Conservation (phyloP, 2,888 invertebrate species). For the Tetramorium bicarinatum region DNA sequence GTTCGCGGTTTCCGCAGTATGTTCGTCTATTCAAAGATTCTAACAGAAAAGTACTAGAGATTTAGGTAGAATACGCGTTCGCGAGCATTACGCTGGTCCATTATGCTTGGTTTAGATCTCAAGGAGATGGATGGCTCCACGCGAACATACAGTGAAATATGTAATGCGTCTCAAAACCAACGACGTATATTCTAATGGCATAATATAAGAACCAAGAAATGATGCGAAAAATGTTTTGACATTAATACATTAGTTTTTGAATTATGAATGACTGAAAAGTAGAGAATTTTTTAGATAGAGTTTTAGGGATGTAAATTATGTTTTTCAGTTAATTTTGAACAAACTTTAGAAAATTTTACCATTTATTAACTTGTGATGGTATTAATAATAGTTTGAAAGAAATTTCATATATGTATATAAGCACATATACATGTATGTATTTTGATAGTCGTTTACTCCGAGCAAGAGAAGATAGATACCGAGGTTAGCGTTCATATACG, state of each 20-base stretch:
- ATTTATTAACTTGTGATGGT: not conserved
- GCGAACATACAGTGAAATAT: conserved; percentile 34
- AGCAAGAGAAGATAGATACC: conserved; percentile 51
- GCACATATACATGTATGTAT: conserved; percentile 6
- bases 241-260: not conserved
- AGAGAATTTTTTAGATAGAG: not conserved
- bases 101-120: conserved; percentile 60
- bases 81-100: conserved; percentile 32
- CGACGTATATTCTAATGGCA: not conserved
- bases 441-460: conserved; percentile 47
- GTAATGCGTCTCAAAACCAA: conserved; percentile 8
- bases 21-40: conserved; percentile 43
- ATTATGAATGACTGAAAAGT: not conserved
- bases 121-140: conserved; percentile 42
- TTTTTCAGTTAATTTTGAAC: not conserved
- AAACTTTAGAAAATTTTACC: not conserved
- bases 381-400: not conserved
- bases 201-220: conserved; percentile 1
- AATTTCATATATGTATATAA: not conserved
- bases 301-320: not conserved
- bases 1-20: conserved; percentile 33
- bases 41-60: conserved; percentile 50
- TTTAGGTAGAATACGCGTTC: conserved; percentile 41
- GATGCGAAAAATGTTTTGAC: conserved; percentile 8
- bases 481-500: conserved; percentile 37